Evolutionary conservation across 1,140 invertebrate genomes (phyloP), one percentile per base, ranked within the genome.

Genomic region (Drosophila rufa): DNA sequence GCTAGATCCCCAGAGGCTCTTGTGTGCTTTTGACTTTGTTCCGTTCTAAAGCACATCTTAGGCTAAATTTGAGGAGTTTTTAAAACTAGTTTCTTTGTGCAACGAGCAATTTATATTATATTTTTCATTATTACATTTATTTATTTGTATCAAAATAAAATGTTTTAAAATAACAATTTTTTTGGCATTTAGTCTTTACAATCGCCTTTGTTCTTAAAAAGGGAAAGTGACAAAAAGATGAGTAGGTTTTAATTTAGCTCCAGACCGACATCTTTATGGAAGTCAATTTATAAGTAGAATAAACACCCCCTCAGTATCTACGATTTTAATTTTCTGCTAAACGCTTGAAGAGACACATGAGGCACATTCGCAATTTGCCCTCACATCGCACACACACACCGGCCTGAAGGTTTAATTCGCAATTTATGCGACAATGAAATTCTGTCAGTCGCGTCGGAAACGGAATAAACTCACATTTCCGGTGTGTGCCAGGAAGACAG

Each of bases 341-440:
- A 70, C 66, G 53, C 46, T 38, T 60, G 38, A 50, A 38, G 70
- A 55, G 15, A 38, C 48, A n/a, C n/a, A n/a, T n/a, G n/a, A n/a
- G n/a, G 27, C 64, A 68, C 68, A 73, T 38, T 22, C 67, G 69
- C 68, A 73, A 73, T 73, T 51, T 56, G 4, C 14, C 19, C 36
- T 22, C 19, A 56, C 53, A 56, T 56, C 15, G 19, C 14, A 50
- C 66, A 40, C 68, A 19, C 62, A 59, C 45, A 27, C 45, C 36
- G 27, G 38, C 50, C 46, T 51, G 38, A 27, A 43, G 53, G 69
- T 73, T 73, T 73, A 50, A 73, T 73, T 73, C 58, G 69, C 67
- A 71, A 73, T 73, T 73, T 73, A 60, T 71, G 67, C 67, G 69
- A 73, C 67, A 73, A 73, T 73, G 67, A 38, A 43, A 71, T 50